Conservation (phyloP, 2,888 invertebrate species). For the Gonocerus acuteangulatus region DNA sequence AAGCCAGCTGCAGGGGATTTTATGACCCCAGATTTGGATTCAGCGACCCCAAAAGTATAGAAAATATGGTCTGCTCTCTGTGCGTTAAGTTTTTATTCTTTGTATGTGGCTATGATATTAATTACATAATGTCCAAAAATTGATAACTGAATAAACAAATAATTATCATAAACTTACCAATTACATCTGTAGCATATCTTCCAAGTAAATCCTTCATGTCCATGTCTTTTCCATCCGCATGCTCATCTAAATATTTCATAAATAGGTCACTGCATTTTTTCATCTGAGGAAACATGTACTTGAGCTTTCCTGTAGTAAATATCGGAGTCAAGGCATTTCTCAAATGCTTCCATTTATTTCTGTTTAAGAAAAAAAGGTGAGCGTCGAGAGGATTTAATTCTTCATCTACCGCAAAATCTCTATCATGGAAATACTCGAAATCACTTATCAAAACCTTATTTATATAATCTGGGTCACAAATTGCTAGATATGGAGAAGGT, state of each 20-base stretch:
- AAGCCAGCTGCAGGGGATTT: too few species aligned
- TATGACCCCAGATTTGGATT: too few species aligned
- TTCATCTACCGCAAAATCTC: constrained; percentile 15
- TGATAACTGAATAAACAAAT: not conserved
- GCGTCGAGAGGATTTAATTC: constrained; percentile 23
- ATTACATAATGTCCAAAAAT: too few species aligned
- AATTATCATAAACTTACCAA: constrained; percentile 6
- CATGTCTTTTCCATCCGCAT: constrained; percentile 8
- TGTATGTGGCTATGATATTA: too few species aligned
- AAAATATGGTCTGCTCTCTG: too few species aligned
- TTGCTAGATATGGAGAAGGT: constrained; percentile 9
- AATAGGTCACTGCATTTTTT: constrained; percentile 20
- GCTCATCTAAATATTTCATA: not conserved
- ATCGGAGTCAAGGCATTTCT: constrained; percentile 25
- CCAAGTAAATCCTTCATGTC: constrained; percentile 23
- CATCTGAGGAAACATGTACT: constrained; percentile 28
- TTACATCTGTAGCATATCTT: constrained; percentile 26
- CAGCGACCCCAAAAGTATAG: too few species aligned
- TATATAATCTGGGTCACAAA: constrained; percentile 14
- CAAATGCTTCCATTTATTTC: constrained; percentile 18
- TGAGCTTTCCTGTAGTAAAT: constrained; percentile 25
- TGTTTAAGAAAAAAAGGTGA: constrained; percentile 15
- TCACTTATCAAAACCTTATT: not conserved
- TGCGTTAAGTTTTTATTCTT: too few species aligned
- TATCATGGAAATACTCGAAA: constrained; percentile 24